A percentile compares a stretch with the other conserved stretches of the same genome.
Evolutionary conservation across 2,113 vertebrate species (phyloP).

Genomic region (Protomyctophum bolini): DNA sequence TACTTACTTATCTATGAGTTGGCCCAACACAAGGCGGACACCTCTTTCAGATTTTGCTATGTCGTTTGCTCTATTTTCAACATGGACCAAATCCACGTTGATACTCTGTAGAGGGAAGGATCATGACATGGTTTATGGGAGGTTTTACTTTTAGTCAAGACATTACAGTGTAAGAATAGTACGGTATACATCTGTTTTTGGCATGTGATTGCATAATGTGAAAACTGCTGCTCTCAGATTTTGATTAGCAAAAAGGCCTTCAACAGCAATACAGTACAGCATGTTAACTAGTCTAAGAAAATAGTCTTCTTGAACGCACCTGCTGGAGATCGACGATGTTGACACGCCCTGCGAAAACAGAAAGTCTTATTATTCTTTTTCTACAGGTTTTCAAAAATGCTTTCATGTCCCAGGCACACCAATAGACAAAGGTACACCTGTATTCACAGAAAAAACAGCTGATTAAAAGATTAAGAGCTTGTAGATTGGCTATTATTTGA

Average conservation of each 20-base stretch:
- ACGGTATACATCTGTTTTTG: not conserved
- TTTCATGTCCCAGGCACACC: too few relatives aligned
- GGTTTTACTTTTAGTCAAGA: not conserved
- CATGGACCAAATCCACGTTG: conserved; percentile 93
- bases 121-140: not conserved
- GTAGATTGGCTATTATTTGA: too few relatives aligned
- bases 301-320: conserved; percentile 74
- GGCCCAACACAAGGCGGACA: conserved; percentile 89
- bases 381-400: too few relatives aligned
- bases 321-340: conserved; percentile 97
- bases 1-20: conserved; percentile 94
- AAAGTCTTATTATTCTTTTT: conserved; percentile 29
- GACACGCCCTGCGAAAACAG: conserved; percentile 85
- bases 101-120: conserved; percentile 78
- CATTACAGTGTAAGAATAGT: not conserved
- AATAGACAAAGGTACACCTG: too few relatives aligned
- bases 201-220: not conserved
- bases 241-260: not conserved
- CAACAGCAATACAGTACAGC: too few relatives aligned
- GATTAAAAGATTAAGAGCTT: too few relatives aligned
- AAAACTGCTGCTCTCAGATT: not conserved
- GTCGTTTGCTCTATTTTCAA: conserved; percentile 89
- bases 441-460: too few relatives aligned
- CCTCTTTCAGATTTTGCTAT: conserved; percentile 87
- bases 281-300: not conserved